Evolutionary conservation across 2,113 vertebrate species (phyloP), one percentile per base, ranked within the genome.

Genomic region (Cinclus cinclus): DNA sequence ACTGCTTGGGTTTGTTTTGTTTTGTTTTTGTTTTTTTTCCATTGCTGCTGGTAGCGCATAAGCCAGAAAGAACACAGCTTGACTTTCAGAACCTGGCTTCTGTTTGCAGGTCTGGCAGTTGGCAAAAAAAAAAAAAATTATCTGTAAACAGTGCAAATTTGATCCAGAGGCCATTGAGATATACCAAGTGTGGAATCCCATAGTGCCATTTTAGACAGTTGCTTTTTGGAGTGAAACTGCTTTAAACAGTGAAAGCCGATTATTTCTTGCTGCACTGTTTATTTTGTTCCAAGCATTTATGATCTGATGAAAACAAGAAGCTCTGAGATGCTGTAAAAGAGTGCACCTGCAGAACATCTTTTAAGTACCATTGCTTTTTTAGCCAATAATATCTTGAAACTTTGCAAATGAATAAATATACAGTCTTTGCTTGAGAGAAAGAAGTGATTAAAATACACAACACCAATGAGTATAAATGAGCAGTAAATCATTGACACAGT

Each of bases 261-360:
- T 93, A 78, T 90, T 96, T 91, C 86, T 94, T 92, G 77, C 85
- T 90, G 56, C 64, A 91, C 70, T 92, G 69, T 87, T 90, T 96
- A 59, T 91, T 95, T 96, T 91, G 79, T 89, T 96, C 88, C 87
- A 91, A 71, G 65, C 15, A 8, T 86, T 93, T 87, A 50, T 73
- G 82, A 75, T 83, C 39, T 93, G 91, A 86, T 92, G 83, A 85
- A 93, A 95, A 65, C 81, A 90, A 92, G 89, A 93, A 86, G 50
- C 92, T 92, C 83, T 59, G 86, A 96, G 80, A 92, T 47, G 80
- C 81, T 86, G 49, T 93, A 95, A 93, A 96, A 79, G 82, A 64
- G 39, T 85, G 93, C 95, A 96, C 97, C 96, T 97, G 96, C 92
- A 91, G 83, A 96, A 89, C 62, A 92, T 95, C 85, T 83, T 96